A percentile compares a stretch with the other conserved stretches of the same genome.
Evolutionary conservation across 2,888 invertebrate genomes (phyloP).

Genomic region (Prostheceraeus crozeri): DNA sequence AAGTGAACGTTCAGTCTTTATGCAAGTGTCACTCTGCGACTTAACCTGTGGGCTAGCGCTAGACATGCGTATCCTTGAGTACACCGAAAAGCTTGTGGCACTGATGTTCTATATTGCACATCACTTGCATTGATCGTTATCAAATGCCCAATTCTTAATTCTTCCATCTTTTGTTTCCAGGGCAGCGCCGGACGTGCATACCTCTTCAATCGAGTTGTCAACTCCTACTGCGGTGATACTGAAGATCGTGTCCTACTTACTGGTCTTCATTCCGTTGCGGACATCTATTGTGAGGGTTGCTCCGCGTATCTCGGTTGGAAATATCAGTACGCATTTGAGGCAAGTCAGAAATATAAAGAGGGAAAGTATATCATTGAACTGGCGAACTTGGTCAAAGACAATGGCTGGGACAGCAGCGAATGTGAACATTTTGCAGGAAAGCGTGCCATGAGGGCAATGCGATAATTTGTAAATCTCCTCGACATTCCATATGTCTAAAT

Average conservation of each 20-base stretch:
- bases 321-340: conserved; percentile 96
- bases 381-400: conserved; percentile 99
- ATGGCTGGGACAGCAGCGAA: conserved; percentile 75
- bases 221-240: conserved; percentile 34
- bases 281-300: conserved; percentile 97
- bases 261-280: conserved; percentile 37
- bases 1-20: too few relatives aligned
- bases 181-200: conserved; percentile 40
- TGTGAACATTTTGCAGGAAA: too few relatives aligned
- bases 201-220: conserved; percentile 38
- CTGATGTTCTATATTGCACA: too few relatives aligned
- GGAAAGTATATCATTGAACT: conserved; percentile 99
- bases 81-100: too few relatives aligned
- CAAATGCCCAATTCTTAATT: conserved; percentile 57
- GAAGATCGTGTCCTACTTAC: conserved; percentile 37
- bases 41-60: too few relatives aligned
- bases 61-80: too few relatives aligned
- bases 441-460: too few relatives aligned
- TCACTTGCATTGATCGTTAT: not conserved
- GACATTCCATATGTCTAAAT: too few relatives aligned
- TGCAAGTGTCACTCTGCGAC: too few relatives aligned
- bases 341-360: conserved; percentile 99
- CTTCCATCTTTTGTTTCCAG: conserved; percentile 23
- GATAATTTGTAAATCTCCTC: too few relatives aligned
- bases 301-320: conserved; percentile 99